Evolutionary conservation across 2,113 vertebrate species (phyloP).

Genomic region (Ahaetulla prasina): DNA sequence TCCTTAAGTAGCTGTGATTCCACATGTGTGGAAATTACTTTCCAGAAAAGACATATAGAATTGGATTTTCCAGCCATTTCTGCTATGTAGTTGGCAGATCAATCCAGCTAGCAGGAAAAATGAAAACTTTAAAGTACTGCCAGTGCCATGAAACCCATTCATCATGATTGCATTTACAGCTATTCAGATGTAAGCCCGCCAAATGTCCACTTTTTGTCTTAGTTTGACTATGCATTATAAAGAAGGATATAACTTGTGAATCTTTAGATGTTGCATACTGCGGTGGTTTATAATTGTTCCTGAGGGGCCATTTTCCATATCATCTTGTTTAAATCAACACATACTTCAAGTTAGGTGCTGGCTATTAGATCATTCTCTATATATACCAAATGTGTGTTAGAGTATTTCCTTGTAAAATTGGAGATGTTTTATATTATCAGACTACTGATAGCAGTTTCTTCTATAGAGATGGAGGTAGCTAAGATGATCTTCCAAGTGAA

Average conservation of each 20-base stretch:
- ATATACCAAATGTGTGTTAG: neutral
- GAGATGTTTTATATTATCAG: neutral
- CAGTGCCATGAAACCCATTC: neutral
- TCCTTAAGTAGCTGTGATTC: neutral
- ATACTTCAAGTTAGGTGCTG: neutral
- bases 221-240: slow-evolving; percentile 4
- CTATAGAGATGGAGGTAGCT: neutral
- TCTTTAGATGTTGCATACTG: neutral
- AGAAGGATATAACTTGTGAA: neutral
- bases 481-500: neutral
- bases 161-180: neutral
- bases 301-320: neutral
- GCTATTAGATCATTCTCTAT: too few relatives aligned
- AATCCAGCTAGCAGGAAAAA: neutral
- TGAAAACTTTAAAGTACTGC: neutral
- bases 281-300: neutral
- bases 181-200: neutral
- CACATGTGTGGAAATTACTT: neutral
- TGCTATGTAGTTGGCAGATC: fast-evolving
- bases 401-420: neutral
- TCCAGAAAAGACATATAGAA: neutral
- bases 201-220: neutral
- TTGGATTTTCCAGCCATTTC: neutral
- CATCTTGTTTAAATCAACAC: neutral
- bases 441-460: neutral